Percentiles rank a stretch among this genome's conserved stretches.
Conservation (phyloP, 2,113 vertebrate genomes). For the Pleuronectes platessa region DNA sequence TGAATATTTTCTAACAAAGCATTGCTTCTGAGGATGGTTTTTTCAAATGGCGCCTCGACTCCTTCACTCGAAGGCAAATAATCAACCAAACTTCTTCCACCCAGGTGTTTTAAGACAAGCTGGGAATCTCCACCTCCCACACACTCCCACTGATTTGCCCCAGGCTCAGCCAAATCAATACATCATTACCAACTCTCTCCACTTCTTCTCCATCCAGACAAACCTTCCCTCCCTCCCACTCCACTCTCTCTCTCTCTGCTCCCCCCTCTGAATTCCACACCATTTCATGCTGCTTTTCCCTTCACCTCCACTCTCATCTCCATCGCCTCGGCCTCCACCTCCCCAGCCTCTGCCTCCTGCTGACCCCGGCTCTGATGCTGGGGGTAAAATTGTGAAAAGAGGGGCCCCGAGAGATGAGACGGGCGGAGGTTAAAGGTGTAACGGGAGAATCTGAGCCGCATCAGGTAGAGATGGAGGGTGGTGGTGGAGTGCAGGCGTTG, state of each 20-base stretch:
- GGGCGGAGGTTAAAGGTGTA: conserved; percentile 34
- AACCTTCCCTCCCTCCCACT: conserved; percentile 18
- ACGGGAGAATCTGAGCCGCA: conserved; percentile 37
- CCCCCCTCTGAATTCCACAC: conserved; percentile 54
- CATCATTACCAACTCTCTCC: conserved; percentile 73
- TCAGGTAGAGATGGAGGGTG: conserved; percentile 38
- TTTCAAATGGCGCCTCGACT: background rate
- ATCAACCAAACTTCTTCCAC: conserved; percentile 46
- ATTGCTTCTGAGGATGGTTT: too few relatives aligned
- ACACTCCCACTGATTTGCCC: conserved; percentile 61
- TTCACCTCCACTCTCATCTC: conserved; percentile 48
- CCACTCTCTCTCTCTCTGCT: conserved; percentile 36
- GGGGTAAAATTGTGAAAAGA: conserved; percentile 18
- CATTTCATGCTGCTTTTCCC: conserved; percentile 62
- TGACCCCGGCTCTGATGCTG: background rate
- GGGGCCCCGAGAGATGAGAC: conserved; percentile 14
- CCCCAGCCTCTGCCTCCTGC: conserved; percentile 12
- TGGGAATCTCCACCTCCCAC: conserved; percentile 63
- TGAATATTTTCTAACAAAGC: conserved; percentile 13
- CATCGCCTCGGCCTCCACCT: conserved; percentile 29
- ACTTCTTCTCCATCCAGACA: conserved; percentile 20
- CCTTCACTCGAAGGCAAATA: background rate
- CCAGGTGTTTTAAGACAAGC: conserved; percentile 68
- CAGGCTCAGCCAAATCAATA: conserved; percentile 77
- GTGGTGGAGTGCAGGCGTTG: conserved; percentile 12